Evolutionary conservation across 2,113 vertebrate species (phyloP).

Genomic region (Protobothrops flavoviridis): DNA sequence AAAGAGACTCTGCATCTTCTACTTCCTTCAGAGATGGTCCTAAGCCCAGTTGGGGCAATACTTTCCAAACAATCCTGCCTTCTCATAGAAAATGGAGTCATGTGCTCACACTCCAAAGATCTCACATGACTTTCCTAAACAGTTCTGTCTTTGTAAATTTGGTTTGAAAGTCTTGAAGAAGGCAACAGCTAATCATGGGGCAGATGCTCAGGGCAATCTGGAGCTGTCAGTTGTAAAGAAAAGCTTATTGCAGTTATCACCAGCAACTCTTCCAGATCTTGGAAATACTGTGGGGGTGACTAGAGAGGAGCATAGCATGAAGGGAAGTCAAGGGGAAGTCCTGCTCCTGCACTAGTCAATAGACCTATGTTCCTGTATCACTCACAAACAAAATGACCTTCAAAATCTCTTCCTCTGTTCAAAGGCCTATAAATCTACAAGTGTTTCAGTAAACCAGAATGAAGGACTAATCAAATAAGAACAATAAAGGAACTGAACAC

Average conservation of each 20-base stretch:
- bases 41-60: neutral
- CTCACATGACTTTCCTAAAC: neutral
- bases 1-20: neutral
- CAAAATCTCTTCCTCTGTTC: neutral
- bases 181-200: neutral
- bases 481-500: neutral
- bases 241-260: neutral
- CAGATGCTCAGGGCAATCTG: neutral
- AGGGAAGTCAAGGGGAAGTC: neutral
- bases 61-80: neutral
- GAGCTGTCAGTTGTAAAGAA: neutral
- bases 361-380: neutral
- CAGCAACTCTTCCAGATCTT: neutral
- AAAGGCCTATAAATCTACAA: neutral
- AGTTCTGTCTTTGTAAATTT: neutral
- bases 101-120: neutral
- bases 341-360: neutral
- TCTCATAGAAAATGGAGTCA: neutral
- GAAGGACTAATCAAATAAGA: neutral
- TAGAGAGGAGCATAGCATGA: neutral
- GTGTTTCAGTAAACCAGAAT: neutral
- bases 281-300: neutral
- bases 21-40: neutral
- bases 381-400: neutral
- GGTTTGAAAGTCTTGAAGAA: neutral